These are phyloP conservation scores for Stomatorhinus ivindoensis DNA, from an alignment of 2,113 vertebrate species.

Conservation along the genomic window DNA sequence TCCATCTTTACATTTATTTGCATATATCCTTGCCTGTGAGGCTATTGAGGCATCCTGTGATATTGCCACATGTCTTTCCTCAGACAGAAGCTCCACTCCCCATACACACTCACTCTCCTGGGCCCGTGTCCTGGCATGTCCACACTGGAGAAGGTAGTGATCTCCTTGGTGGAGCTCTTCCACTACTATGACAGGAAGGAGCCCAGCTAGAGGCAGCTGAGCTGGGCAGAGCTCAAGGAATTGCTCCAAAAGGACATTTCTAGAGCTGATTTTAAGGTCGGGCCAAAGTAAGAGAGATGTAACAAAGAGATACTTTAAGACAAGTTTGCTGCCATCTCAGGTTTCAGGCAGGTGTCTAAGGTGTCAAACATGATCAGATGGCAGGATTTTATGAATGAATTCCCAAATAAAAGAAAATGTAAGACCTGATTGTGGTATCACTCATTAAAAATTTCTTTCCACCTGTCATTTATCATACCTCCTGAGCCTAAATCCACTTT, in stretches of 20 bases:
- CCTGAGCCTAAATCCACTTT: background rate
- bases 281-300: background rate
- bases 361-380: background rate
- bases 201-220: slow-evolving; percentile 42
- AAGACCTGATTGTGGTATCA: background rate
- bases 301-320: background rate
- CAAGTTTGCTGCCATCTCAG: background rate
- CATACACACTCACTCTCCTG: background rate
- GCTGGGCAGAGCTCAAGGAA: slow-evolving; percentile 36
- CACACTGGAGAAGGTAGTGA: slow-evolving; percentile 48
- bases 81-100: background rate
- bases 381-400: background rate
- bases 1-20: background rate
- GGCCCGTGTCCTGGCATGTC: slow-evolving; percentile 40
- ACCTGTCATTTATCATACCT: background rate
- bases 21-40: background rate
- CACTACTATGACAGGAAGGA: slow-evolving; percentile 44
- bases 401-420: background rate
- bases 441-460: background rate
- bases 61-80: background rate
- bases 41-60: background rate
- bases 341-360: background rate
- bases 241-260: slow-evolving; percentile 41
- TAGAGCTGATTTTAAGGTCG: slow-evolving; percentile 45
- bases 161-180: slow-evolving; percentile 51